Conservation (phyloP, 2,797 vertebrate genomes). For the Sebastes ruberrimus region DNA sequence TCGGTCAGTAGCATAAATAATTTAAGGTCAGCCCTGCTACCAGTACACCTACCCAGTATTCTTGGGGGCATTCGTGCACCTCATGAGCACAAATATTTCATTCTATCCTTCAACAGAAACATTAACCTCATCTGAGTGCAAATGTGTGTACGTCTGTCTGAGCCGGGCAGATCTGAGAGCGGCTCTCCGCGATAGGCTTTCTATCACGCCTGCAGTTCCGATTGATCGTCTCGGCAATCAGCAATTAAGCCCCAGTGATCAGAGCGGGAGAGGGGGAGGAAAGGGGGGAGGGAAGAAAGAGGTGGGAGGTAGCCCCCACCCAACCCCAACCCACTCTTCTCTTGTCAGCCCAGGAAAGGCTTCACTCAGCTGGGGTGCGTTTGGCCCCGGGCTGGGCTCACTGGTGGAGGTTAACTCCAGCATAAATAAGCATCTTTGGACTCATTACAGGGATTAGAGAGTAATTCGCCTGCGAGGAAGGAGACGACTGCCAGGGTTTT, state of each 20-base stretch:
- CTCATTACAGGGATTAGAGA: constrained; percentile 89
- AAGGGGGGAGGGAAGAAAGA: constrained; percentile 31
- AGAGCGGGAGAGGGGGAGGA: constrained; percentile 60
- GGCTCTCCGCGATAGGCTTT: constrained; percentile 63
- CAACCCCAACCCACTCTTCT: constrained; percentile 45
- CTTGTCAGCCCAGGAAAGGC: constrained; percentile 79
- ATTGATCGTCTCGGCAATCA: constrained; percentile 84
- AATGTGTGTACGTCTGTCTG: constrained; percentile 50
- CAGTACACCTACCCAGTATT: constrained; percentile 21
- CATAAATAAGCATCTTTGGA: constrained; percentile 89
- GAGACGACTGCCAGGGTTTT: constrained; percentile 82
- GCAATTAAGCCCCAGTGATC: constrained; percentile 86
- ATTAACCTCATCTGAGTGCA: constrained; percentile 61
- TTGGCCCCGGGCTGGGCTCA: constrained; percentile 86
- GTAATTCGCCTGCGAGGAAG: constrained; percentile 85
- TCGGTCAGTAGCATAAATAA: constrained; percentile 64
- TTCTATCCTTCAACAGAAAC: constrained; percentile 61
- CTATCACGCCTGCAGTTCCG: constrained; percentile 76
- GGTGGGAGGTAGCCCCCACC: constrained; percentile 46
- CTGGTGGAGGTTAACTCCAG: constrained; percentile 88
- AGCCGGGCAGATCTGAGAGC: constrained; percentile 51
- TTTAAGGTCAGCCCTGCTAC: constrained; percentile 37
- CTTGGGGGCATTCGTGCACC: constrained; percentile 47
- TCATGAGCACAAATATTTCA: constrained; percentile 63
- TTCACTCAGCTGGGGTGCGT: constrained; percentile 82